Evolutionary conservation across 1,140 invertebrate species (phyloP).

Genomic region (Cherax destructor): DNA sequence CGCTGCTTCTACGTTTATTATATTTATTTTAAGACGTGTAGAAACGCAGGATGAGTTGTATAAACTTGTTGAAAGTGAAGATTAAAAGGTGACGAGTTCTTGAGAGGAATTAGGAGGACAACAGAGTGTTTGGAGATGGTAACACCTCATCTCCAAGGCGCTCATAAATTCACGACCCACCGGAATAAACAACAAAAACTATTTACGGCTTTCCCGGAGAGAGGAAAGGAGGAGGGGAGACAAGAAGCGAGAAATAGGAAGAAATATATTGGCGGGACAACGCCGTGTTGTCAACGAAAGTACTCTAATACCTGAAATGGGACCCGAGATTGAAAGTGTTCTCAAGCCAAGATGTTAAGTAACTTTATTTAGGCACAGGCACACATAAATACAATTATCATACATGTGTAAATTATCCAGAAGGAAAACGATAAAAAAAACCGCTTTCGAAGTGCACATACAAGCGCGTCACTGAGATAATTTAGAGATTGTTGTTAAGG

Average conservation of each 20-base stretch:
- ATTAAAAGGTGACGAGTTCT: background rate
- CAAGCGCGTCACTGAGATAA: constrained; percentile 11
- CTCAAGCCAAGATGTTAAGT: background rate
- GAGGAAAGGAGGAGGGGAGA: background rate
- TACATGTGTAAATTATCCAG: no score
- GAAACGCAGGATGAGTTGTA: background rate
- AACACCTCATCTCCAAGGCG: background rate
- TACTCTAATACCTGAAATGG: background rate
- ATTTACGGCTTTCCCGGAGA: background rate
- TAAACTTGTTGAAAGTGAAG: background rate
- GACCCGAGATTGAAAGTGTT: constrained; percentile 8
- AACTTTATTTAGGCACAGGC: no score
- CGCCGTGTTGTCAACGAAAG: background rate
- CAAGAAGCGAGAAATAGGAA: background rate
- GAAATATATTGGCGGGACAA: background rate
- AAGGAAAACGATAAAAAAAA: no score
- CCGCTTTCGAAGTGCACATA: no score
- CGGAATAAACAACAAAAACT: background rate
- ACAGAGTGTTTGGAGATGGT: background rate
- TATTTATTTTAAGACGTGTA: background rate
- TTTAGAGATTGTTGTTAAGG: constrained; percentile 45
- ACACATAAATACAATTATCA: no score
- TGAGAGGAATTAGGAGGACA: background rate
- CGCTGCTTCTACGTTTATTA: background rate
- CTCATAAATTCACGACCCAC: background rate